A percentile compares a stretch with the other conserved stretches of the same genome.
These are phyloP conservation scores for Sebastes matsubarae DNA, from an alignment of 2,797 vertebrate species.

Conservation along the genomic window DNA sequence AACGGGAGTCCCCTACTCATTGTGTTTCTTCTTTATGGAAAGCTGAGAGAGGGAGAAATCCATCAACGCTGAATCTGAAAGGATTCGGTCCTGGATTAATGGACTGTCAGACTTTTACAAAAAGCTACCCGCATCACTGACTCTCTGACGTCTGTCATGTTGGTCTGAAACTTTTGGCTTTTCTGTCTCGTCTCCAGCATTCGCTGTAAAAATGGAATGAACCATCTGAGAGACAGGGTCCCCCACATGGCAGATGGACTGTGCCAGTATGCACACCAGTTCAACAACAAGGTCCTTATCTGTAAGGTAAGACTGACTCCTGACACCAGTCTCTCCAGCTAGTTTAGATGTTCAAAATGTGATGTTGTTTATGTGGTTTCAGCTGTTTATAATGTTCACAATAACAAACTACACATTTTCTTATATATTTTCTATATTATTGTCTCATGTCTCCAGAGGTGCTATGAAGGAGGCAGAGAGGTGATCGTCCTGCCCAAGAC, in stretches of 20 bases:
- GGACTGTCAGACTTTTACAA: background rate
- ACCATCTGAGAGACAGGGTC: conserved; percentile 82
- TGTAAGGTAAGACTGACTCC: conserved; percentile 80
- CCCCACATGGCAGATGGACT: conserved; percentile 82
- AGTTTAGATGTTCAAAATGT: background rate
- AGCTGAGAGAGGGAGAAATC: background rate
- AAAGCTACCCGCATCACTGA: background rate
- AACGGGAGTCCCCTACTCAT: background rate
- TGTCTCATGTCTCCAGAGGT: conserved; percentile 68
- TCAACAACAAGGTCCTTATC: conserved; percentile 88
- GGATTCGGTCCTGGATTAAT: background rate
- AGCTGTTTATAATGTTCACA: background rate
- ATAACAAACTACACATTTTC: background rate
- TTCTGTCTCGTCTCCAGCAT: conserved; percentile 63
- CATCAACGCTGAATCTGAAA: background rate
- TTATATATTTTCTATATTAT: background rate
- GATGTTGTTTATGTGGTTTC: background rate
- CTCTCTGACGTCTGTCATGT: background rate
- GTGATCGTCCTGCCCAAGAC: conserved; percentile 87
- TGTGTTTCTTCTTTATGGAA: background rate
- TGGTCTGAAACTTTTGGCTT: background rate
- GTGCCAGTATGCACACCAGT: conserved; percentile 86
- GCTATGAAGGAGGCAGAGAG: conserved; percentile 86
- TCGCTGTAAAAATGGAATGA: conserved; percentile 88
- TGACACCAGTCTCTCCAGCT: background rate